These are phyloP conservation scores for Linepithema humile DNA, from an alignment of 1,140 invertebrate species.

Conservation along the genomic window DNA sequence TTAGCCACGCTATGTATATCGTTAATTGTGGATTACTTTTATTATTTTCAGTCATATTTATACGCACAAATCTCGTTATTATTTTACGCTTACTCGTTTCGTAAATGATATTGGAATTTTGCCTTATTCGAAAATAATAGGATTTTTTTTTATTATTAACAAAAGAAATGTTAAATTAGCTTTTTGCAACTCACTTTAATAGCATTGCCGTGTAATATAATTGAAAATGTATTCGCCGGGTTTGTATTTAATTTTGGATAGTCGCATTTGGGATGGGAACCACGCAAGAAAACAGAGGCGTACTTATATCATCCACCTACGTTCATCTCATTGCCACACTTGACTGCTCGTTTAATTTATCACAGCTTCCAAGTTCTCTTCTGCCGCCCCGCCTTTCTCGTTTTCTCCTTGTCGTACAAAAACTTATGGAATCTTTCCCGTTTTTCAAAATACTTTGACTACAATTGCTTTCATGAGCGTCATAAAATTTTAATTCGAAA, in stretches of 20 bases:
- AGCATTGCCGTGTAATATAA: no score
- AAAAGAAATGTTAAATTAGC: neutral
- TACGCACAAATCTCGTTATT: neutral
- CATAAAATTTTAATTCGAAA: neutral
- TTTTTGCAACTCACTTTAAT: no score
- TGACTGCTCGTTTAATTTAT: constrained; percentile 45
- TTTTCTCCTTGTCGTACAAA: neutral
- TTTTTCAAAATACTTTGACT: neutral
- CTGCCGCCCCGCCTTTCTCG: neutral
- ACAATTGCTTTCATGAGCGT: neutral
- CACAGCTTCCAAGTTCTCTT: constrained; percentile 25
- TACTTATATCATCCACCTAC: constrained; percentile 21
- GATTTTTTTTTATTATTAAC: neutral
- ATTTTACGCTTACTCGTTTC: neutral
- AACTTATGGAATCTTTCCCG: neutral
- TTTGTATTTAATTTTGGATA: no score
- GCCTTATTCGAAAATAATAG: neutral
- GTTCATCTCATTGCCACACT: constrained; percentile 34
- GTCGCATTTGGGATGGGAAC: neutral
- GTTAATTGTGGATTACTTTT: neutral
- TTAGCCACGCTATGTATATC: no score
- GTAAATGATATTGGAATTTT: neutral
- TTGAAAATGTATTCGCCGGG: no score
- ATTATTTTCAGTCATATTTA: neutral
- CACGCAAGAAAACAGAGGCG: constrained; percentile 6